Base-by-base conservation (phyloP, 2,888 invertebrate species). In the Tanypteryx hageni region DNA sequence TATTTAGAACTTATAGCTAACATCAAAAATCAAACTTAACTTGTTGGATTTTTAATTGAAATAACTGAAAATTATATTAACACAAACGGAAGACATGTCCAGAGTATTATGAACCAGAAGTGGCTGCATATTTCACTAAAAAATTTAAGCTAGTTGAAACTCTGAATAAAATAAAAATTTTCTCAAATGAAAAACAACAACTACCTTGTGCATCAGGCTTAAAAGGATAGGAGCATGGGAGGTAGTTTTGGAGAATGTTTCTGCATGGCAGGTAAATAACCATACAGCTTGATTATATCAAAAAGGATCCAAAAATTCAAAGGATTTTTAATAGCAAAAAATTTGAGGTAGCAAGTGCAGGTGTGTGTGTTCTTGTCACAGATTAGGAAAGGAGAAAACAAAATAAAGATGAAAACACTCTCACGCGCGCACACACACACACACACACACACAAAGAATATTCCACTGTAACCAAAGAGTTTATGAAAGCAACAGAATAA, bases 261-360 rank as follows among this genome's bases (percentile, higher is more conserved):
- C 64, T 18, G 89, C 89, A 89, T 61, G 68, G 89, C 64, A 89
- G 89, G 89, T 89, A 58, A 89, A 61, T 13, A 89, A 61, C 89
- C 89, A 89, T 64, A 68, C 56, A 89, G 68, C 64, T 44, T 61
- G 89, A 44, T 89, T 56, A 68, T 89, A 89, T 89, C 89, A 89
- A 89, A 89, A 89, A 89, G 89, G 89, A 89, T 64, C 89, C 89
- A 89, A 89, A 89, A 89, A 89, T 61, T 89, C 64, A 89, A 89
- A 89, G 89, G 89, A 89, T 68, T 89, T 89, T 89, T 89, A 89
- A 89, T 89, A 89, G 89, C 89, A 89, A 89, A 89, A 89, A 89
- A 89, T 89, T 89, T 89, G 89, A 89, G 89, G 89, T 89, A 89
- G 89, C 89, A 89, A 89, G 89, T 89, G 89, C 89, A 89, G 89